These are phyloP conservation scores for Diaphora mendica DNA, from an alignment of 2,888 invertebrate genomes.

Conservation along the genomic window DNA sequence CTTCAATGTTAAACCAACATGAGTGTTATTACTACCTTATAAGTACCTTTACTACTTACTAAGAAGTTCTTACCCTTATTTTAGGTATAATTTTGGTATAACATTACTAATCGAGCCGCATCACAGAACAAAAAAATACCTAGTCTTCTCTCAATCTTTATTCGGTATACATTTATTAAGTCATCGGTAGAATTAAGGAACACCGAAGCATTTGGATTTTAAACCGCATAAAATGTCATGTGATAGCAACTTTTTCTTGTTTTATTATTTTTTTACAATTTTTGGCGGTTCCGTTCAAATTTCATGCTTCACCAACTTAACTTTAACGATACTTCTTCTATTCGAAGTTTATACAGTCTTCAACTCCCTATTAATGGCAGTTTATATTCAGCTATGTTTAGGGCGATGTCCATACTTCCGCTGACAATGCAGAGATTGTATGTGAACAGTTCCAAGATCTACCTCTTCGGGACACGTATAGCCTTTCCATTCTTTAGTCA, in stretches of 20 bases:
- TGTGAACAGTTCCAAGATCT: constrained; percentile 67
- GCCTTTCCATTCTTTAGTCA: constrained; percentile 68
- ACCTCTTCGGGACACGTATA: constrained; percentile 71
- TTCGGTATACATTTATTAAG: neutral
- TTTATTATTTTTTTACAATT: neutral
- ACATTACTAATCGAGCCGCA: neutral
- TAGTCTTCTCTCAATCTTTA: neutral
- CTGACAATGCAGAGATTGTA: constrained; percentile 48
- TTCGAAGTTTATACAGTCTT: neutral
- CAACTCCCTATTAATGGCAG: neutral
- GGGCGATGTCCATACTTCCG: constrained; percentile 39
- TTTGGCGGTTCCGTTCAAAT: neutral
- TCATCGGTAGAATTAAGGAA: neutral
- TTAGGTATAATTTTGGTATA: neutral
- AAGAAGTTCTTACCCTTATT: too few species aligned
- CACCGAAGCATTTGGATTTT: neutral
- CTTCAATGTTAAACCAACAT: neutral
- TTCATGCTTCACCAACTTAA: neutral
- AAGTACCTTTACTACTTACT: too few species aligned
- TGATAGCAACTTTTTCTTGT: too few species aligned
- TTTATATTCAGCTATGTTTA: constrained; percentile 15
- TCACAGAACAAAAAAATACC: neutral
- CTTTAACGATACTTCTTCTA: neutral
- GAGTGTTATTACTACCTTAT: too few species aligned
- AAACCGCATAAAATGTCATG: neutral